Evolutionary conservation across 2,888 invertebrate species (phyloP).

Genomic region (Drosophila niveifrons): DNA sequence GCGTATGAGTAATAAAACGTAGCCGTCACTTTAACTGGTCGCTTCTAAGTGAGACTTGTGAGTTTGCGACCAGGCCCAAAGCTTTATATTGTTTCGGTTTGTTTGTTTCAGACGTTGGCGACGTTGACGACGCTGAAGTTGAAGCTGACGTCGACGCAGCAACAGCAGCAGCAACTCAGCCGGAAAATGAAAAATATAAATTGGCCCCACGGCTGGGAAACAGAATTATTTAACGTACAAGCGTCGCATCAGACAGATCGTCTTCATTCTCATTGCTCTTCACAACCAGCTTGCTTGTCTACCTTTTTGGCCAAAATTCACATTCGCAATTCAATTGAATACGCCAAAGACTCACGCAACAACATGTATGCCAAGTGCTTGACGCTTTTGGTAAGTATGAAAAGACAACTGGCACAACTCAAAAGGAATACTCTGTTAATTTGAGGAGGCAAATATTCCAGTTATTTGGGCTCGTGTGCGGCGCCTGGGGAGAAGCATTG

Average conservation of each 20-base stretch:
- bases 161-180: slow-evolving; percentile 79
- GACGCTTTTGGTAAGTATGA: slow-evolving; percentile 45
- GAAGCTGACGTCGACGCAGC: slow-evolving; percentile 43
- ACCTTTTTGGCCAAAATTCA: slow-evolving; percentile 13
- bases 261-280: slow-evolving; percentile 39
- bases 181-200: slow-evolving; percentile 84
- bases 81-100: slow-evolving; percentile 69
- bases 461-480: slow-evolving; percentile 38
- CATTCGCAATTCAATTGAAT: slow-evolving; percentile 21
- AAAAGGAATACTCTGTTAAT: slow-evolving; percentile 14
- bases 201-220: slow-evolving; percentile 79
- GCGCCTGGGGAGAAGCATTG: slow-evolving; percentile 31
- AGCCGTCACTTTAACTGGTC: slow-evolving; percentile 42
- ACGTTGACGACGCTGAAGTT: slow-evolving; percentile 7
- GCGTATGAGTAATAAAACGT: slow-evolving; percentile 77
- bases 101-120: slow-evolving; percentile 53
- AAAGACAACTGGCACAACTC: background rate
- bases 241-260: slow-evolving; percentile 64
- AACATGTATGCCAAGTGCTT: slow-evolving; percentile 46
- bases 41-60: slow-evolving; percentile 60
- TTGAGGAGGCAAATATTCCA: slow-evolving; percentile 17
- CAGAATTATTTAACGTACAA: slow-evolving; percentile 79
- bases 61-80: slow-evolving; percentile 50
- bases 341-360: slow-evolving; percentile 1
- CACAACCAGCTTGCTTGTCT: background rate